These are phyloP conservation scores for Oreochromis grahami DNA, from an alignment of 2,797 vertebrate genomes.

Conservation along the genomic window DNA sequence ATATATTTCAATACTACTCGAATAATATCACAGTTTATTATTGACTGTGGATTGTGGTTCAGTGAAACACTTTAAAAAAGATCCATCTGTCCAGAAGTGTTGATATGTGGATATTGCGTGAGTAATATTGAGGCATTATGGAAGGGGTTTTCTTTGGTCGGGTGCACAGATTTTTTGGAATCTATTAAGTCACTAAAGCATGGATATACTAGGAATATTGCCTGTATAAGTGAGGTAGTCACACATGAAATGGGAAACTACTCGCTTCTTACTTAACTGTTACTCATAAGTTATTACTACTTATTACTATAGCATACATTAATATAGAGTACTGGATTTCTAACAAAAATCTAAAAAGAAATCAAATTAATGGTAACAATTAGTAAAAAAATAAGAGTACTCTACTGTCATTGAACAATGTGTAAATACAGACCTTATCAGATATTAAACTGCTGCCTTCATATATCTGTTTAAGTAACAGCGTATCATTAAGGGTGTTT, in stretches of 20 bases:
- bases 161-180: conserved; percentile 12
- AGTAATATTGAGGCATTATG: conserved; percentile 29
- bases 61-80: conserved; percentile 50
- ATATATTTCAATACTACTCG: conserved; percentile 49
- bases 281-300: not conserved
- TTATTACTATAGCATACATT: not conserved
- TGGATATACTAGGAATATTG: not conserved
- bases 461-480: not conserved
- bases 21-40: conserved; percentile 58
- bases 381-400: not conserved
- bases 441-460: not conserved
- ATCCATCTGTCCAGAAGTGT: conserved; percentile 16
- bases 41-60: conserved; percentile 49
- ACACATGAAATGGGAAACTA: not conserved
- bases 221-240: not conserved
- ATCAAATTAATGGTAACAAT: not conserved
- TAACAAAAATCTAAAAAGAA: not conserved
- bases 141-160: not conserved
- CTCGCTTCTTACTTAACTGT: not conserved
- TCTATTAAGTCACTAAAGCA: conserved; percentile 1
- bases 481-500: not conserved
- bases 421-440: not conserved
- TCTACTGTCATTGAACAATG: not conserved
- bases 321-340: not conserved
- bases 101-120: conserved; percentile 21